Evolutionary conservation across 2,113 vertebrate species (phyloP), one percentile per base, ranked within the genome.

Genomic region (Charina bottae): DNA sequence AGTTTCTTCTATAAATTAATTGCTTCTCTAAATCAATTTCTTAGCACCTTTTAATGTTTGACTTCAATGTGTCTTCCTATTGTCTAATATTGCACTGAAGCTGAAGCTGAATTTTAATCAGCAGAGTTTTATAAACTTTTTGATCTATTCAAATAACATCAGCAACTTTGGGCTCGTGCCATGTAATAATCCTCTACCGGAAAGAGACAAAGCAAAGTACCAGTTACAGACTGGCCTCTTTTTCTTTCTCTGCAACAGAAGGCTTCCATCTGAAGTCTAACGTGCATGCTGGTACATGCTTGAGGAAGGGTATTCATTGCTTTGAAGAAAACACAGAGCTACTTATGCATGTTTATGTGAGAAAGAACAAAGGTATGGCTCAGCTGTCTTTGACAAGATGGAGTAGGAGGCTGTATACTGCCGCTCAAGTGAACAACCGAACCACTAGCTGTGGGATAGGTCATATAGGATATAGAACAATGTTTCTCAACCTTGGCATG

Each of bases 361-460:
- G 92, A 94, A 86, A 96, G 91, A 95, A 97, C 96, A 96, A 95
- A 97, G 93, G 89, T 88, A 68, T 72, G 93, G 90, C 88, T 8
- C 28, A 90, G 54, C 17, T 91, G 92, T 90, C 93, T 95, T 95
- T 0, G 94, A 95, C 89, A 83, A 97, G 98, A 97, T 96, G 93
- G 93, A 94, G 85, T 92, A 93, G 85, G 17, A 96, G 97, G 98
- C 98, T 21, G 49, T 8, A 10, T 28, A 55, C 5, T 46, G 23
- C 37, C 28, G 62, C 23, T 72, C 42, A 53, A 49, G 54, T 46
- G 26, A 21, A 49, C 95, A 95, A 95, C 56, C 19, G 96, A 98
- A 98, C 98, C 98, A 98, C 98, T 98, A 64, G 97, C 92, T 62
- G 92, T 95, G 96, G 92, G 93, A 90, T 89, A 94, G 92, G 89